Percentiles rank a stretch among this genome's conserved stretches.
phyloP scores from a whole-genome alignment of 2,888 invertebrate species.

The Pyrrhia umbra region DNA sequence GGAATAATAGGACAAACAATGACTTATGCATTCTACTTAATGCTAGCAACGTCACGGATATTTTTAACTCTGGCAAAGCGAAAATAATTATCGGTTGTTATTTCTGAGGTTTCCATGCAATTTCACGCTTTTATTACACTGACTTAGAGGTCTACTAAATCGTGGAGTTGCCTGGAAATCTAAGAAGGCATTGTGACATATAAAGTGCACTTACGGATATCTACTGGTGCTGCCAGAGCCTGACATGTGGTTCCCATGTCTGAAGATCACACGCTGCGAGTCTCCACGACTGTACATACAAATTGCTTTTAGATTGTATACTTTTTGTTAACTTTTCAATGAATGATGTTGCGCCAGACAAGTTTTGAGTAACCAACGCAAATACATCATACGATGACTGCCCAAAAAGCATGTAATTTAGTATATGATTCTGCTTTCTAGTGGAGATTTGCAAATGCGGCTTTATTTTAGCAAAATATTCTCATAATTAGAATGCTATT shows the following conservation, averaged over 20 bases:
- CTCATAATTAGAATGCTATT: constrained; percentile 8
- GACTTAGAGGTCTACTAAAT: constrained; percentile 43
- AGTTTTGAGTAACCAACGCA: constrained; percentile 23
- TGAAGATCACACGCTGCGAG: constrained; percentile 93
- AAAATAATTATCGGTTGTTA: constrained; percentile 1
- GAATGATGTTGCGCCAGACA: constrained; percentile 21
- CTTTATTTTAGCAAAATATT: constrained; percentile 31
- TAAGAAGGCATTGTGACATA: constrained; percentile 33
- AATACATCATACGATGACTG: constrained; percentile 22
- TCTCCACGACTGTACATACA: constrained; percentile 92
- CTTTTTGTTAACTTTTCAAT: constrained; percentile 6
- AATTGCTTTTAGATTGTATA: constrained; percentile 40
- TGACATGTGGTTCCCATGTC: constrained; percentile 93
- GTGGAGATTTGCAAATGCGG: constrained; percentile 12
- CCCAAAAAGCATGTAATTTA: constrained; percentile 38
- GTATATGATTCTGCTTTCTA: constrained; percentile 31
- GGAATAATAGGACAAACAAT: constrained; percentile 62
- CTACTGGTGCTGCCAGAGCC: constrained; percentile 91
- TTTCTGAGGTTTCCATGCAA: constrained; percentile 55
- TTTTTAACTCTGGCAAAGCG: background rate
- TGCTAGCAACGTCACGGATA: background rate
- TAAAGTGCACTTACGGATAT: constrained; percentile 92
- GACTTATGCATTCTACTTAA: background rate
- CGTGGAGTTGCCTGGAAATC: constrained; percentile 56
- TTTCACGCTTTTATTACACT: constrained; percentile 58